These are phyloP conservation scores for Oncorhynchus keta DNA, from an alignment of 2,113 vertebrate genomes.

Conservation along the genomic window DNA sequence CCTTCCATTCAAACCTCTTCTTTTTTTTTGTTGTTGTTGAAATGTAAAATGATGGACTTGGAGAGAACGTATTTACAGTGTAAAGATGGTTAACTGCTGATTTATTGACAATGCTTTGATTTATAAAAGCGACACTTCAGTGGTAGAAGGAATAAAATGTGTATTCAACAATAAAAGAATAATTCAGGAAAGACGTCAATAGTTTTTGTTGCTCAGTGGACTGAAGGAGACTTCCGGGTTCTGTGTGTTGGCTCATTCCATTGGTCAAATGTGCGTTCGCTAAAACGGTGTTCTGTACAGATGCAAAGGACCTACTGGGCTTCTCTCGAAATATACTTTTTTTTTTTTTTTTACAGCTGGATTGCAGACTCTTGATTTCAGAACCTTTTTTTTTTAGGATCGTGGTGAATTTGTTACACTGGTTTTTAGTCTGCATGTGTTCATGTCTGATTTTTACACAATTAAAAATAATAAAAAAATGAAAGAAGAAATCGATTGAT, in stretches of 20 bases:
- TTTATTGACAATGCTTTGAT: conserved; percentile 79
- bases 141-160: conserved; percentile 26
- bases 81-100: conserved; percentile 72
- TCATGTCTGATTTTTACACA: conserved; percentile 91
- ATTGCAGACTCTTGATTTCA: conserved; percentile 89
- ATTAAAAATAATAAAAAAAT: conserved; percentile 64
- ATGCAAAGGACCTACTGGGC: conserved; percentile 71
- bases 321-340: conserved; percentile 71
- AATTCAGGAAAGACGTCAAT: conserved; percentile 68
- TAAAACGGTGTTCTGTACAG: conserved; percentile 79
- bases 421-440: conserved; percentile 98
- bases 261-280: conserved; percentile 69
- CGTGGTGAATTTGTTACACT: conserved; percentile 92
- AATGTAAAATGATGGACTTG: conserved; percentile 73
- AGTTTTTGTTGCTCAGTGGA: conserved; percentile 84
- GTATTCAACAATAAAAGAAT: conserved; percentile 49
- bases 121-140: conserved; percentile 75
- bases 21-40: conserved; percentile 34
- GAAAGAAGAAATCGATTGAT: neutral
- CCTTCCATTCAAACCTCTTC: conserved; percentile 32
- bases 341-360: conserved; percentile 79
- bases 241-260: conserved; percentile 68
- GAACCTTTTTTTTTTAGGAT: conserved; percentile 71
- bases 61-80: conserved; percentile 76
- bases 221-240: conserved; percentile 68